phyloP scores from a whole-genome alignment of 2,797 vertebrate genomes.

The Chaetophractus vellerosus region DNA sequence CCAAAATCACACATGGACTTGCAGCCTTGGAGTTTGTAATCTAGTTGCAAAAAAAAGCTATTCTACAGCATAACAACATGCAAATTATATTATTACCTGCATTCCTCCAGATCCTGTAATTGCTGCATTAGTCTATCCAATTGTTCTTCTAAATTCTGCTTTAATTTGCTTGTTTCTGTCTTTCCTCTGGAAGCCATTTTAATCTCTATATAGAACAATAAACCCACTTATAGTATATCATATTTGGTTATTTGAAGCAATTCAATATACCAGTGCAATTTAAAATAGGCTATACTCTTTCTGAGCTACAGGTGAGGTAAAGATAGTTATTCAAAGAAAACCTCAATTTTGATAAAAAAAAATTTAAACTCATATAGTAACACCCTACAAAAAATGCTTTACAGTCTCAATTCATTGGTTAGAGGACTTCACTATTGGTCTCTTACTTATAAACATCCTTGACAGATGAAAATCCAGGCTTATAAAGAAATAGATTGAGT shows the following conservation, averaged over 20 bases:
- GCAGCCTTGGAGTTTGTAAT: background rate
- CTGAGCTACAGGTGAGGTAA: slow-evolving; percentile 27
- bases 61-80: background rate
- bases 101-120: slow-evolving; percentile 97
- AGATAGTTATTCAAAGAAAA: slow-evolving; percentile 39
- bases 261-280: slow-evolving; percentile 1
- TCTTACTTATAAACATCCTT: slow-evolving; percentile 43
- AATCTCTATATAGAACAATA: slow-evolving; percentile 67
- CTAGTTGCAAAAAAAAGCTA: background rate
- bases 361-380: slow-evolving; percentile 44
- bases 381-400: background rate
- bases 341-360: background rate
- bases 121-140: slow-evolving; percentile 98
- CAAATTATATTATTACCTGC: slow-evolving; percentile 92
- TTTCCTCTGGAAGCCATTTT: slow-evolving; percentile 98
- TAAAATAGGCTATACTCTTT: slow-evolving; percentile 49
- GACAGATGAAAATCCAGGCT: slow-evolving; percentile 3
- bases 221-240: slow-evolving; percentile 37
- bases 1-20: background rate
- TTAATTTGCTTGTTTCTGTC: slow-evolving; percentile 96
- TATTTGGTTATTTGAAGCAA: slow-evolving; percentile 52
- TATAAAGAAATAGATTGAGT: slow-evolving; percentile 1
- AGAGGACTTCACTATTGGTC: slow-evolving; percentile 38
- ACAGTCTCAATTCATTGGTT: background rate
- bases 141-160: slow-evolving; percentile 98